These are phyloP conservation scores for Chrysodeixis includens DNA, from an alignment of 2,888 invertebrate genomes.

Conservation along the genomic window DNA sequence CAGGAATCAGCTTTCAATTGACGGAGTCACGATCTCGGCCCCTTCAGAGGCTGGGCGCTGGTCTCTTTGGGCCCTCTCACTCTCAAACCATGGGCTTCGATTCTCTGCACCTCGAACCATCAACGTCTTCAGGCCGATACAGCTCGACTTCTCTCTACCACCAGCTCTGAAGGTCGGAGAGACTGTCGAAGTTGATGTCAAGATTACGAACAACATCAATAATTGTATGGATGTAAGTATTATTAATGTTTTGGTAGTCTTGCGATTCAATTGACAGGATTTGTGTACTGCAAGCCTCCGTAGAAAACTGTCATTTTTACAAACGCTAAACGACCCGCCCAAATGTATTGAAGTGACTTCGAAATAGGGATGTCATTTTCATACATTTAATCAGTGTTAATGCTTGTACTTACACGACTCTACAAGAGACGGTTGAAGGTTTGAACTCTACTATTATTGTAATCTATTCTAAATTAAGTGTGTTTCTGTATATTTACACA, in stretches of 20 bases:
- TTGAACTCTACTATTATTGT: too few relatives aligned
- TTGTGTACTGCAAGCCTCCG: too few relatives aligned
- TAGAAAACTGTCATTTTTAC: too few relatives aligned
- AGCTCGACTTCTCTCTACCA: constrained; percentile 90
- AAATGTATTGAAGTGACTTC: too few relatives aligned
- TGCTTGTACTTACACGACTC: too few relatives aligned
- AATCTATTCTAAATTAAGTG: too few relatives aligned
- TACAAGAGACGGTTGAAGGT: too few relatives aligned
- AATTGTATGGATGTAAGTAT: constrained; percentile 92
- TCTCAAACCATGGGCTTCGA: constrained; percentile 85
- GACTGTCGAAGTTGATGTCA: constrained; percentile 91
- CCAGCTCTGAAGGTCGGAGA: constrained; percentile 90
- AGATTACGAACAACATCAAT: constrained; percentile 91
- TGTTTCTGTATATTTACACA: too few relatives aligned
- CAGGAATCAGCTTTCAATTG: constrained; percentile 89
- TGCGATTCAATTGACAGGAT: too few relatives aligned
- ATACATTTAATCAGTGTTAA: too few relatives aligned
- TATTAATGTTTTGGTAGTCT: neutral
- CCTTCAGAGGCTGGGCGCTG: constrained; percentile 91
- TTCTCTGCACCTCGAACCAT: constrained; percentile 90
- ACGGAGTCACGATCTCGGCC: constrained; percentile 89
- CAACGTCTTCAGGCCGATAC: constrained; percentile 90
- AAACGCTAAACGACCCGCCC: too few relatives aligned
- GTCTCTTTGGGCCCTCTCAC: constrained; percentile 90
- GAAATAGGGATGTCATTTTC: too few relatives aligned